Base-by-base conservation (phyloP, 2,113 vertebrate genomes). In the Corythornis vintsioides region DNA sequence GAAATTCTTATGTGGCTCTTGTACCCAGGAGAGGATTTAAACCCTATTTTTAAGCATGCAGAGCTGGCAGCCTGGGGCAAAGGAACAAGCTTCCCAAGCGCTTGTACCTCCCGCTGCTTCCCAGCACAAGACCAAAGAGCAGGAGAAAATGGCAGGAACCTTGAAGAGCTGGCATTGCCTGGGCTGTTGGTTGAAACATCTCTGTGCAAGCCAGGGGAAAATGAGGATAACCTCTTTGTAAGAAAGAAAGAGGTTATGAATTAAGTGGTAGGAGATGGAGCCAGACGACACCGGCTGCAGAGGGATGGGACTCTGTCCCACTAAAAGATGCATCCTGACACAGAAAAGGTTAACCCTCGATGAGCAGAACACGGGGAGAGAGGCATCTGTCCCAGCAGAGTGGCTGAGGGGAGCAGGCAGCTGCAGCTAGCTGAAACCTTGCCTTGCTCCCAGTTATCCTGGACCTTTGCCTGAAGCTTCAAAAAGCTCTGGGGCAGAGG, bases 31-130 rank as follows among this genome's bases (percentile, higher is more conserved):
- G 89, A 84, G 59, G 71, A 96, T 84, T 89, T 87, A 93, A 96
- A 76, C 63, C 74, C 92, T 95, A 92, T 95, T 96, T 96, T 94
- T 95, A 96, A 94, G 81, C 70, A 59, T 1, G n/a, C 52, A 89
- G 80, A 77, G 52, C 72, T 89, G 89, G 57, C 64, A 88, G 72
- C 56, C 55, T 77, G 29, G 93, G 64, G 69, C 73, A 88, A 12
- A 17, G 55, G 12, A 93, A 60, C 18, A 53, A 79, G 55, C 55
- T 71, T 87, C 64, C 48, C 79, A 83, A 77, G 83, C 0, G 0
- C 35, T 85, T 63, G 31, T 70, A 86, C 26, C 57, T 83, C 85
- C 66, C 8, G 52, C 83, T 64, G 56, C 69, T 89, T 86, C 77
- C 64, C 77, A 86, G 82, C 3, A 15, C 38, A 83, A 91, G 45